phyloP scores from a whole-genome alignment of 2,888 invertebrate genomes.

The Acanthococcus lagerstroemiae region DNA sequence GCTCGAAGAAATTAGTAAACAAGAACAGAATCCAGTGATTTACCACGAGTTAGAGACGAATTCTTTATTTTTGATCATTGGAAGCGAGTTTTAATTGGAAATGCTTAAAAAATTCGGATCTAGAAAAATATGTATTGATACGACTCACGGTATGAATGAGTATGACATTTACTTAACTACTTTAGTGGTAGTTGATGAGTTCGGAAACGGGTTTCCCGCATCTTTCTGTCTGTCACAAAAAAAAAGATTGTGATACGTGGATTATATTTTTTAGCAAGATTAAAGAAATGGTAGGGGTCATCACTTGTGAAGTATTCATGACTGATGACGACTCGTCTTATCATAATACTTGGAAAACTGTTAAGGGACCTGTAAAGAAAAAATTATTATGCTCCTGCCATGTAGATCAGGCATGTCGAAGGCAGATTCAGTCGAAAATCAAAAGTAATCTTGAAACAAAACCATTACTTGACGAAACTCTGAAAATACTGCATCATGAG shows the following conservation, averaged over 20 bases:
- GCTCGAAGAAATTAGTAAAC: too few relatives aligned
- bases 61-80: too few relatives aligned
- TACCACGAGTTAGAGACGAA: too few relatives aligned
- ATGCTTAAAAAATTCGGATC: slow-evolving; percentile 34
- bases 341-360: slow-evolving; percentile 35
- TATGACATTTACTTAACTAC: slow-evolving; percentile 35
- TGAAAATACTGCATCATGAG: slow-evolving; percentile 31
- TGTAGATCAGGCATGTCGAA: slow-evolving; percentile 36
- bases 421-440: slow-evolving; percentile 34
- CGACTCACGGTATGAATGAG: slow-evolving; percentile 36
- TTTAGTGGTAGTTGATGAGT: slow-evolving; percentile 35
- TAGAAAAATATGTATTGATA: slow-evolving; percentile 37
- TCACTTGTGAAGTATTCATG: slow-evolving; percentile 36
- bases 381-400: slow-evolving; percentile 37
- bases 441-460: slow-evolving; percentile 30
- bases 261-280: slow-evolving; percentile 31
- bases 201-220: slow-evolving; percentile 35
- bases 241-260: slow-evolving; percentile 30
- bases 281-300: slow-evolving; percentile 26
- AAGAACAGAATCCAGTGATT: too few relatives aligned
- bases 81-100: slow-evolving; percentile 35
- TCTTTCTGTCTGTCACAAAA: slow-evolving; percentile 36
- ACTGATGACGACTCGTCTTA: slow-evolving; percentile 36
- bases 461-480: slow-evolving; percentile 33
- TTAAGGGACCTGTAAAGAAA: slow-evolving; percentile 33